Base-by-base conservation (phyloP, 1,140 invertebrate species). In the Phymorhynchus buccinoides region DNA sequence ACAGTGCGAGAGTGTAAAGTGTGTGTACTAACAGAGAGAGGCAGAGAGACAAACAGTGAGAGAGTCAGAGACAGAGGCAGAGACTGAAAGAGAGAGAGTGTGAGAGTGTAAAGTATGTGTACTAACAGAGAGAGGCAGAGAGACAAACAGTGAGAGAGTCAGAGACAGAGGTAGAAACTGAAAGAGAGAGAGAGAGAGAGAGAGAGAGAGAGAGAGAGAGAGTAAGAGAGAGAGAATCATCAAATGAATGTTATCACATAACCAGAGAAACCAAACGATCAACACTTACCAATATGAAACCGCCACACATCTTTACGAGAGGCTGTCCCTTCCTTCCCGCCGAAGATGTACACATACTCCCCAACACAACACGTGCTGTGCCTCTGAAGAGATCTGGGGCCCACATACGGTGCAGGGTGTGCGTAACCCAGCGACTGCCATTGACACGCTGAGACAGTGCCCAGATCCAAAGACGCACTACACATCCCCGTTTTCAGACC, bases 241-340 rank as follows among this genome's bases (percentile, higher is more conserved):
- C n/a, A n/a, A n/a, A n/a, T n/a, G n/a, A n/a, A n/a, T n/a, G n/a
- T n/a, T n/a, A n/a, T 39, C 39, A 22, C 30, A 35, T n/a, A 18
- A 22, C 16, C 22, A n/a, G 75, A 22, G 16, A n/a, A 35, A 18
- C 18, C 16, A 18, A 18, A 35, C 37, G 35, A 39, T 35, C 14
- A 80, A 30, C 14, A 75, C 41, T 44, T 39, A 77, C 42, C 3
- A 18, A 97, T 94, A 89, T 96, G 95, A 90, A 96, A 97, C 89
- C 95, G 95, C 97, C 97, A 98, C 84, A 97, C 95, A 94, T 98
- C 97, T 92, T 96, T 96, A 75, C 97, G 94, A 1, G 96, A 96
- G 80, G 97, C 93, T 91, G 96, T 96, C 44, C 96, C 96, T 93
- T 96, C 97, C 48, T 96, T 94, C 7, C 97, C 97, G 2, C 96